Conservation (phyloP, 2,888 invertebrate species). For the Hermodice carunculata region DNA sequence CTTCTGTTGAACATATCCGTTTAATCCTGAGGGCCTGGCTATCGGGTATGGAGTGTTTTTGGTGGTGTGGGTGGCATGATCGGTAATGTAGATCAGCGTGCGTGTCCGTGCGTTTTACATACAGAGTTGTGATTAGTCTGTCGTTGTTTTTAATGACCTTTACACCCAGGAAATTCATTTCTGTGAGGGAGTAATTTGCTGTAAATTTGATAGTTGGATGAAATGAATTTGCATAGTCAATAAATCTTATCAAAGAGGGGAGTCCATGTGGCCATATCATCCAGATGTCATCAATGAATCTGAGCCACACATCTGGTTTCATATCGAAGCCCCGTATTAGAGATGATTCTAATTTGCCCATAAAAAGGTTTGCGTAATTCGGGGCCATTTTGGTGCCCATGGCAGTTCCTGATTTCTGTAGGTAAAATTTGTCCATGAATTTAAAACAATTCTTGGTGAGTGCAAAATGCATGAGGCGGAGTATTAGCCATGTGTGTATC, state of each 20-base stretch:
- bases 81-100: background rate
- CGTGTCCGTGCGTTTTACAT: background rate
- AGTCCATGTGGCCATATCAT: background rate
- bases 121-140: background rate
- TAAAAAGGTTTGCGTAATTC: background rate
- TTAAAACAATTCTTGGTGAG: background rate
- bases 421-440: background rate
- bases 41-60: background rate
- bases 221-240: background rate
- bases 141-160: background rate
- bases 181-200: background rate
- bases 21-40: background rate
- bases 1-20: background rate
- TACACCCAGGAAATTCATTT: background rate
- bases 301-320: background rate
- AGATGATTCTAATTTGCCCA: background rate
- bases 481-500: no score
- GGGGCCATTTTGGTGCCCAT: conserved; percentile 1
- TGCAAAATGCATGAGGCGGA: background rate
- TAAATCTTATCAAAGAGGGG: background rate
- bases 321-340: background rate
- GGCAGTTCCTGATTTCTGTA: background rate
- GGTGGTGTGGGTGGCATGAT: background rate
- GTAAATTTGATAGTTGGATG: conserved; percentile 1
- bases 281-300: conserved; percentile 2